phyloP scores from a whole-genome alignment of 2,888 invertebrate genomes.

The Dichetophora obliterata region DNA sequence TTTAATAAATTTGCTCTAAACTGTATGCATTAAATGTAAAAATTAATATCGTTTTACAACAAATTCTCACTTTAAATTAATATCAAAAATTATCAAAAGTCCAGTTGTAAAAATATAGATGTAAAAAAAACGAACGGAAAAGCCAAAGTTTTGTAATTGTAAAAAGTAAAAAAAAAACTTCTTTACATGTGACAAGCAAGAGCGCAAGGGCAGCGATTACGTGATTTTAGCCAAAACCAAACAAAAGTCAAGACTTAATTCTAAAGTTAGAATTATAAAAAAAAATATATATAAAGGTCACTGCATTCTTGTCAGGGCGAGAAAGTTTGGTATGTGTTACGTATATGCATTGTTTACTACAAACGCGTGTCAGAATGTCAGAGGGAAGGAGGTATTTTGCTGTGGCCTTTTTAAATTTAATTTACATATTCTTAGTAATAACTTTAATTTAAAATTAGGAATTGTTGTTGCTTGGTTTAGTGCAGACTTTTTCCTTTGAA shows the following conservation, averaged over 20 bases:
- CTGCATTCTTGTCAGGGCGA: not conserved
- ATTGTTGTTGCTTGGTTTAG: not conserved
- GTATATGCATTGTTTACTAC: conserved; percentile 8
- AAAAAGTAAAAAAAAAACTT: too few relatives aligned
- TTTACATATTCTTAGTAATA: conserved; percentile 30
- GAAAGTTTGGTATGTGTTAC: conserved; percentile 14
- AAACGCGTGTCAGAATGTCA: conserved; percentile 1
- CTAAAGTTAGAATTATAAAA: not conserved
- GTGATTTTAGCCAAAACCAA: not conserved
- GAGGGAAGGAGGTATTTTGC: not conserved
- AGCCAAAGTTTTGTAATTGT: too few relatives aligned
- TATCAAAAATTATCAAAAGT: conserved; percentile 8
- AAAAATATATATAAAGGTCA: not conserved
- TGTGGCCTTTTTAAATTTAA: conserved; percentile 18
- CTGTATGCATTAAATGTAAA: not conserved
- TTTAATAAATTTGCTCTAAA: conserved; percentile 10
- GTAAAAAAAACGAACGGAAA: not conserved
- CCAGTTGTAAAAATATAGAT: conserved; percentile 18
- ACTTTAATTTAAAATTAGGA: not conserved
- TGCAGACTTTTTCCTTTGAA: not conserved
- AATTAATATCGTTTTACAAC: not conserved
- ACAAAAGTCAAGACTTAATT: conserved; percentile 1
- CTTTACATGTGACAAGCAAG: not conserved
- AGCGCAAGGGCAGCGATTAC: not conserved
- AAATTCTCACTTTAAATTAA: conserved; percentile 30